Percentiles rank a stretch among this genome's conserved stretches.
Conservation (phyloP, 2,113 vertebrate genomes). For the Cottus gobio region DNA sequence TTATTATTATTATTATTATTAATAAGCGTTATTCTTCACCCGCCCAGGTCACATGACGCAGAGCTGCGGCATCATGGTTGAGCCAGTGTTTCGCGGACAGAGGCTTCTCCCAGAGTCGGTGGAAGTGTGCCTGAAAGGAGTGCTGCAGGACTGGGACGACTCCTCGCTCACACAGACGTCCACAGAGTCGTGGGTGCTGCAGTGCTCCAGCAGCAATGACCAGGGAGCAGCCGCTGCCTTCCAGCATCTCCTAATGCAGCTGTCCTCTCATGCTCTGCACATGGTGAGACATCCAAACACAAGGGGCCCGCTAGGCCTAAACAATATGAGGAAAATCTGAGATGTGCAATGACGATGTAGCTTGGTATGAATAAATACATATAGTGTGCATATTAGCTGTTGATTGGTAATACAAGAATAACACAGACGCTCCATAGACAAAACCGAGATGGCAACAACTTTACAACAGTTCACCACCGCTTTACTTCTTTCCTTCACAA, state of each 20-base stretch:
- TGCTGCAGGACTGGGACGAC: conserved; percentile 78
- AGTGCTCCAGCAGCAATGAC: conserved; percentile 33
- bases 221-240: conserved; percentile 64
- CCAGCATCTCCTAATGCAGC: conserved; percentile 78
- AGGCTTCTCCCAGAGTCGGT: conserved; percentile 76
- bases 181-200: conserved; percentile 89
- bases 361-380: background rate
- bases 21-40: conserved; percentile 10
- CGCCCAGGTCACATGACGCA: conserved; percentile 64
- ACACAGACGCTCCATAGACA: too few species aligned
- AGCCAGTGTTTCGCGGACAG: conserved; percentile 86
- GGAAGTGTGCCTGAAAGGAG: conserved; percentile 84
- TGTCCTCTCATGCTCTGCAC: conserved; percentile 77
- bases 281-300: conserved; percentile 83
- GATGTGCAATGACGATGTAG: background rate
- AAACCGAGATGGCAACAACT: too few species aligned
- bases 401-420: background rate
- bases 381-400: background rate
- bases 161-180: conserved; percentile 61
- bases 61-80: conserved; percentile 83
- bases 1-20: too few species aligned
- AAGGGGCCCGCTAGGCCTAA: background rate
- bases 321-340: background rate
- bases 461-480: too few species aligned
- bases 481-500: too few species aligned